Percentiles rank a stretch among this genome's conserved stretches.
Conservation (phyloP, 2,113 vertebrate genomes). For the Myocastor coypus region DNA sequence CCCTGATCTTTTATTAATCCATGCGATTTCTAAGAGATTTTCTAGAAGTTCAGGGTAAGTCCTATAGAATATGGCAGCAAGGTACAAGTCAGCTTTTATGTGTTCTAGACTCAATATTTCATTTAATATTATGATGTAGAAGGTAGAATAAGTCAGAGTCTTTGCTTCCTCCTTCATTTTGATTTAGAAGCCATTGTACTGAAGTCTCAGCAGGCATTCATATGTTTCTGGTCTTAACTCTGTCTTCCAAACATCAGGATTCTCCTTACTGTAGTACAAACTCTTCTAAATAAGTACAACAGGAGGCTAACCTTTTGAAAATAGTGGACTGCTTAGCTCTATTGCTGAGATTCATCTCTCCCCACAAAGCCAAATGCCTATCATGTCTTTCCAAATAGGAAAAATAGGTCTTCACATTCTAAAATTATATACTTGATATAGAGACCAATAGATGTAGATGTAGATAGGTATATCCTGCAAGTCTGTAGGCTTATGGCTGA, state of each 20-base stretch:
- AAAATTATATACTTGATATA: neutral
- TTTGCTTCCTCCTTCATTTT: neutral
- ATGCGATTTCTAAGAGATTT: neutral
- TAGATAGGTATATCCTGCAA: neutral
- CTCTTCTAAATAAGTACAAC: conserved; percentile 38
- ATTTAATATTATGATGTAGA: conserved; percentile 1
- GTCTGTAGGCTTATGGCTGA: conserved; percentile 36
- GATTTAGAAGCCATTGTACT: conserved; percentile 41
- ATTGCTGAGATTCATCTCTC: conserved; percentile 31
- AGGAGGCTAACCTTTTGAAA: conserved; percentile 45
- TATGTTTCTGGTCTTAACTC: conserved; percentile 4
- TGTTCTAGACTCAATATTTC: neutral
- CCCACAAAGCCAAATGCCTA: neutral
- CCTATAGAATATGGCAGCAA: conserved; percentile 2
- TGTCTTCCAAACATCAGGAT: conserved; percentile 4
- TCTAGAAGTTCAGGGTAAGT: neutral
- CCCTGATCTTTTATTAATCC: too few species aligned
- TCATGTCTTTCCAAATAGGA: conserved; percentile 48
- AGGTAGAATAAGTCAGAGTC: neutral
- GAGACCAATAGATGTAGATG: neutral
- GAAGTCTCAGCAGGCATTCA: neutral
- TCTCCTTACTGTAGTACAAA: conserved; percentile 4
- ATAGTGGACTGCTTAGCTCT: conserved; percentile 38
- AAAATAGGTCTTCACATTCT: conserved; percentile 47
- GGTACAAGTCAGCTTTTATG: neutral